Evolutionary conservation across 53 echinoderm and acorn worm species (phyloP).

Genomic region (Zoroaster sp.): DNA sequence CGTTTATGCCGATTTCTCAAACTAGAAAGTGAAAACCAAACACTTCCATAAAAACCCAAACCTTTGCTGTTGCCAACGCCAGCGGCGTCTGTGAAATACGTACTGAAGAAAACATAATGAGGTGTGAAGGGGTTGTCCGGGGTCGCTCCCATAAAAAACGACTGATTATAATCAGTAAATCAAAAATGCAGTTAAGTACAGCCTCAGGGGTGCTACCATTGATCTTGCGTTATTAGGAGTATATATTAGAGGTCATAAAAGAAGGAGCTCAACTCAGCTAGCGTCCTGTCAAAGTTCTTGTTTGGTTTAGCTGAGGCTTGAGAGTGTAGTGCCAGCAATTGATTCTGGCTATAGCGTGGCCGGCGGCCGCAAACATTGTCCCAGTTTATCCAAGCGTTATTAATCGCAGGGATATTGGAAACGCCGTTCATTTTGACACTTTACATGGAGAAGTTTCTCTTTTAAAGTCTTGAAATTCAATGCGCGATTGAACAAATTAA

Average conservation of each 20-base stretch:
- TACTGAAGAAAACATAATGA: conserved; percentile 23
- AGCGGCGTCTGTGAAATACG: conserved; percentile 34
- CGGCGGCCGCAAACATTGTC: conserved; percentile 1
- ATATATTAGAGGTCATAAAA: conserved; percentile 32
- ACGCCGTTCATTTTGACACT: conserved; percentile 29
- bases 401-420: conserved; percentile 9
- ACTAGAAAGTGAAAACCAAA: background rate
- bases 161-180: conserved; percentile 54
- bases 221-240: conserved; percentile 3
- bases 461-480: background rate
- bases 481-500: background rate
- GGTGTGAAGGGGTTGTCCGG: conserved; percentile 52
- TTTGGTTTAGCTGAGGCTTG: conserved; percentile 32
- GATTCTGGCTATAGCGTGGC: background rate
- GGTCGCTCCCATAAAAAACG: conserved; percentile 32
- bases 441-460: background rate
- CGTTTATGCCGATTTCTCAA: conserved; percentile 38
- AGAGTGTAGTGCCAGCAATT: background rate
- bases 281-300: background rate
- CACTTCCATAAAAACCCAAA: background rate
- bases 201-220: conserved; percentile 3
- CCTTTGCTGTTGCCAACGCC: background rate
- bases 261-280: background rate
- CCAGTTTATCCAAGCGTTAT: background rate
- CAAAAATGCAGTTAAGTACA: conserved; percentile 32